These are phyloP conservation scores for Cantharis rustica DNA, from an alignment of 2,888 invertebrate genomes.

Conservation along the genomic window DNA sequence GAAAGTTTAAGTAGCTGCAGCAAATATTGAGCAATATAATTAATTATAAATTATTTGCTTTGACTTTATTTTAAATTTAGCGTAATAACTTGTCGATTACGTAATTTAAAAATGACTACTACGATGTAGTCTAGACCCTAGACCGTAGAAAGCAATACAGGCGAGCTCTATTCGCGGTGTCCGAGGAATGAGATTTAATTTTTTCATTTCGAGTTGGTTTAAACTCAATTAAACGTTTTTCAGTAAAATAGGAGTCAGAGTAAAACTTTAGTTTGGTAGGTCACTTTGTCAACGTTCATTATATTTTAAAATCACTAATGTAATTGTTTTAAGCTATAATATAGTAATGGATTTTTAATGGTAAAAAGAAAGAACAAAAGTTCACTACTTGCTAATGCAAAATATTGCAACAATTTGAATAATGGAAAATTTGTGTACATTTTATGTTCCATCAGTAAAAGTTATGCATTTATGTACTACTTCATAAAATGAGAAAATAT, in stretches of 20 bases:
- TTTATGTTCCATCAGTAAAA: background rate
- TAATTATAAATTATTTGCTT: background rate
- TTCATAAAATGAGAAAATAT: background rate
- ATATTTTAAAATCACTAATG: background rate
- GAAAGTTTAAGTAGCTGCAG: background rate
- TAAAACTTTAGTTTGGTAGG: background rate
- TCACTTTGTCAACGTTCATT: background rate
- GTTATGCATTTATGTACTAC: background rate
- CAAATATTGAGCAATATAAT: background rate
- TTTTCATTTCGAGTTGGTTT: too few species aligned
- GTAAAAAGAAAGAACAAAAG: background rate
- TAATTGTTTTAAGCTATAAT: background rate
- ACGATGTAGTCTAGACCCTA: too few species aligned
- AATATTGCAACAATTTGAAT: background rate
- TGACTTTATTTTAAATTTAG: background rate
- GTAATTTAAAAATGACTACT: background rate
- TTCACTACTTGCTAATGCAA: background rate
- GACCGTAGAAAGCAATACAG: too few species aligned
- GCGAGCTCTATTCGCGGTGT: too few species aligned
- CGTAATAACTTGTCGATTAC: background rate
- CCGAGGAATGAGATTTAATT: too few species aligned
- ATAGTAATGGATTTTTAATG: background rate
- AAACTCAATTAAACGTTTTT: too few species aligned
- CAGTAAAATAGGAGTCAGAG: background rate
- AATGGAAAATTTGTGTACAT: background rate